Evolutionary conservation across 2,888 invertebrate genomes (phyloP).

Genomic region (Malachius bipustulatus): DNA sequence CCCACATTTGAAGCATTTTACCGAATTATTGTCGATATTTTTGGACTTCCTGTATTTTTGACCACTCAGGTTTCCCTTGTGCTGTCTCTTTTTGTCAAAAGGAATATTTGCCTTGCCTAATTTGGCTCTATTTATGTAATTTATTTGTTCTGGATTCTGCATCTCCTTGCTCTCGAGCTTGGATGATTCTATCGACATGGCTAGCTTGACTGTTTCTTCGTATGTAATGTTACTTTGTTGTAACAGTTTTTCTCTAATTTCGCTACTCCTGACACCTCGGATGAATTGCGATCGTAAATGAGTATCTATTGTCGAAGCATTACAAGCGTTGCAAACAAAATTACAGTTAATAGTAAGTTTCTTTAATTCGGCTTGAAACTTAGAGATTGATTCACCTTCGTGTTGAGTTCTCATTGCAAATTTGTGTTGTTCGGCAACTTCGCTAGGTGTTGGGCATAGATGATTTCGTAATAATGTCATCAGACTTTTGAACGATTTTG

Average conservation of each 20-base stretch:
- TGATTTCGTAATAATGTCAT: conserved; percentile 6
- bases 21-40: too few relatives aligned
- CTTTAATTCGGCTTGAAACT: conserved; percentile 6
- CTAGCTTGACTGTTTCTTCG: conserved; percentile 7
- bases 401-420: conserved; percentile 6
- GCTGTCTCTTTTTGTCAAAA: too few relatives aligned
- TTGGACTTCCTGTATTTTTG: too few relatives aligned
- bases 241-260: too few relatives aligned
- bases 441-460: conserved; percentile 3
- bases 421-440: conserved; percentile 8
- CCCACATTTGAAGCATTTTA: too few relatives aligned
- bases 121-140: too few relatives aligned
- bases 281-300: conserved; percentile 2
- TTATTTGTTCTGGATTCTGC: too few relatives aligned
- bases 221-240: conserved; percentile 9
- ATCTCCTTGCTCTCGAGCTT: conserved; percentile 6
- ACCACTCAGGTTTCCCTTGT: too few relatives aligned
- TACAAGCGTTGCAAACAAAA: not conserved
- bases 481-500: conserved; percentile 4
- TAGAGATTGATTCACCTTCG: conserved; percentile 8
- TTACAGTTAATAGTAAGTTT: conserved; percentile 5
- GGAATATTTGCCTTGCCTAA: too few relatives aligned
- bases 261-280: conserved; percentile 1
- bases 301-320: conserved; percentile 1
- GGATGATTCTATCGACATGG: conserved; percentile 5